Evolutionary conservation across 1,140 invertebrate genomes (phyloP), one percentile per base, ranked within the genome.

Genomic region (Muscidifurax raptorellus): DNA sequence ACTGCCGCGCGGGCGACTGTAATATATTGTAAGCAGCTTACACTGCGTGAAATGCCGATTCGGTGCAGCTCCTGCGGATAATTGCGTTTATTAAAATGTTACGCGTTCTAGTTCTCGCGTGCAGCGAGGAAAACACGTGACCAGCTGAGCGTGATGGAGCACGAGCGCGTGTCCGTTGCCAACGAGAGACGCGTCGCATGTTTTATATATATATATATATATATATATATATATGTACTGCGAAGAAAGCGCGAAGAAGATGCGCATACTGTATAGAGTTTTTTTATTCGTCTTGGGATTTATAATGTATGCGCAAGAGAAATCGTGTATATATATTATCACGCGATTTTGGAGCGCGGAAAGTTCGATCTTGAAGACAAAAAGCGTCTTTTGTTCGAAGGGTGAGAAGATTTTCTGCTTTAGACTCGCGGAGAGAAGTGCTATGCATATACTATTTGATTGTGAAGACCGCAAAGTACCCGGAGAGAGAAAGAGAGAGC

Each of bases 11-110:
- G n/a, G n/a, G n/a, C n/a, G n/a, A n/a, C n/a, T n/a, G 18, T 66
- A 66, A 22, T 66, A n/a, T 66, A 22, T 22, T 25, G 25, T 25
- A 66, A 22, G 22, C 25, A 66, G 64, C 74, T 32, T 47, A 67
- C 67, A n/a, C 67, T 32, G 52, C 52, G 52, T 59, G 27, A 71
- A 30, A 71, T 71, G 67, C 67, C 27, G 67, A 30, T 30, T 71
- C 27, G 67, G 27, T 30, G 27, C 67, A 12, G 44, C 27, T 10
- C 27, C 5, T 81, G 85, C 87, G 84, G 87, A 52, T 91, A 91
- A 91, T 91, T 90, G 88, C 85, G 88, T 90, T 91, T 91, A 91
- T 91, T 91, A 91, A 91, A 91, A 91, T 89, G 90, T 91, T 90
- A 91, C 90, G 90, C 90, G 88, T 91, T 91, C 90, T 91, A 91